Conservation (phyloP, 2,888 invertebrate genomes). For the Amphipoea oculea region DNA sequence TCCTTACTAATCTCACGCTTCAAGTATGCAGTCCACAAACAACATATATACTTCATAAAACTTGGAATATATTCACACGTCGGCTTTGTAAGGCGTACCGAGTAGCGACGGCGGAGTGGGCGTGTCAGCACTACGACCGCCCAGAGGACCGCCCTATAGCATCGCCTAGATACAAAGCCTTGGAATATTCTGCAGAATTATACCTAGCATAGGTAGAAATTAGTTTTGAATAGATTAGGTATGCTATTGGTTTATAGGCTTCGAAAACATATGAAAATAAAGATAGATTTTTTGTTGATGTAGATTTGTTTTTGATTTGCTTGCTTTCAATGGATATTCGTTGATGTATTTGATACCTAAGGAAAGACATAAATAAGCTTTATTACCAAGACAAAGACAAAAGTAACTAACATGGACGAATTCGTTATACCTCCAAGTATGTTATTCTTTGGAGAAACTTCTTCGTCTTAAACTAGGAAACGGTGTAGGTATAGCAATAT, state of each 20-base stretch:
- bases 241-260: conserved; percentile 13
- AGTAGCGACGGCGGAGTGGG: conserved; percentile 80
- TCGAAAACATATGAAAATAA: neutral
- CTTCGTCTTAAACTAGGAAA: neutral
- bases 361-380: neutral
- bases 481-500: neutral
- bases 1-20: conserved; percentile 36
- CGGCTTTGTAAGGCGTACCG: conserved; percentile 52
- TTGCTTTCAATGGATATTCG: neutral
- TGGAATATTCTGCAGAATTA: conserved; percentile 63
- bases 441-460: neutral
- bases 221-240: conserved; percentile 42
- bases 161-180: conserved; percentile 72
- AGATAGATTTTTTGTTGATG: neutral
- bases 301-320: neutral
- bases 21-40: conserved; percentile 51
- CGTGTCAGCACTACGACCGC: conserved; percentile 83
- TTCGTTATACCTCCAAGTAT: neutral
- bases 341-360: neutral
- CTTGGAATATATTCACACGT: conserved; percentile 60
- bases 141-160: conserved; percentile 81
- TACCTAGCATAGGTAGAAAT: conserved; percentile 56
- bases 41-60: conserved; percentile 68
- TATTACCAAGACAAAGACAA: neutral
- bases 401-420: neutral